These are phyloP conservation scores for Vulpes vulpes DNA, from an alignment of 2,113 vertebrate species.

Conservation along the genomic window DNA sequence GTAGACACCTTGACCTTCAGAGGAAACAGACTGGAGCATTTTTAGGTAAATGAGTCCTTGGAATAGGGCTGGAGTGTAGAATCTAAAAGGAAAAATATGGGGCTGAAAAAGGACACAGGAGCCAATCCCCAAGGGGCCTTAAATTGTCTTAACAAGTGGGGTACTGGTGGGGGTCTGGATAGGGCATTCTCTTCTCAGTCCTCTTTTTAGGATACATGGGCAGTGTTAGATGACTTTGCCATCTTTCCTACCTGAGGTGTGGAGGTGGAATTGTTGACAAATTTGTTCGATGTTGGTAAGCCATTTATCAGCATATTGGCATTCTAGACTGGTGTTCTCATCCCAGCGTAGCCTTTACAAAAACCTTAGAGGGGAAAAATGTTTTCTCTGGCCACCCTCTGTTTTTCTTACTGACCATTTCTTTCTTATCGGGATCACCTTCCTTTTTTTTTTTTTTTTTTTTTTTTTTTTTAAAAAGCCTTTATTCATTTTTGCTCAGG, in stretches of 20 bases:
- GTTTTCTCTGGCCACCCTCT: neutral
- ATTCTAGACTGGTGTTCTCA: slow-evolving; percentile 20
- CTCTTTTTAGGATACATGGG: neutral
- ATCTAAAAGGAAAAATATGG: neutral
- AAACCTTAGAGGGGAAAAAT: neutral
- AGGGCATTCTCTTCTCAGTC: neutral
- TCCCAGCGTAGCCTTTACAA: neutral
- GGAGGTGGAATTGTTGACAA: neutral
- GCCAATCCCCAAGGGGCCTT: neutral
- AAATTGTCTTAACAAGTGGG: neutral
- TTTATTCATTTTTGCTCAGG: too few relatives aligned
- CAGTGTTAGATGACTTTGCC: neutral
- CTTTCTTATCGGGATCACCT: neutral
- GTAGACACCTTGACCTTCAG: neutral
- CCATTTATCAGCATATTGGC: slow-evolving; percentile 25
- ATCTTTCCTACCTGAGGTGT: neutral
- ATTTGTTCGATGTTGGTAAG: slow-evolving; percentile 29
- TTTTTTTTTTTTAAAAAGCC: too few relatives aligned
- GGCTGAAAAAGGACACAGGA: neutral
- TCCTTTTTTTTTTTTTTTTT: neutral
- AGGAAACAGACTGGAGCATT: neutral
- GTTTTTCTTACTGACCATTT: slow-evolving; percentile 39
- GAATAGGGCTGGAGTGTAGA: neutral
- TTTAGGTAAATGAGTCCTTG: neutral
- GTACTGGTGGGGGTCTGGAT: rapidly evolving